These are phyloP conservation scores for Octodon degus DNA, from an alignment of 2,113 vertebrate species.

Conservation along the genomic window DNA sequence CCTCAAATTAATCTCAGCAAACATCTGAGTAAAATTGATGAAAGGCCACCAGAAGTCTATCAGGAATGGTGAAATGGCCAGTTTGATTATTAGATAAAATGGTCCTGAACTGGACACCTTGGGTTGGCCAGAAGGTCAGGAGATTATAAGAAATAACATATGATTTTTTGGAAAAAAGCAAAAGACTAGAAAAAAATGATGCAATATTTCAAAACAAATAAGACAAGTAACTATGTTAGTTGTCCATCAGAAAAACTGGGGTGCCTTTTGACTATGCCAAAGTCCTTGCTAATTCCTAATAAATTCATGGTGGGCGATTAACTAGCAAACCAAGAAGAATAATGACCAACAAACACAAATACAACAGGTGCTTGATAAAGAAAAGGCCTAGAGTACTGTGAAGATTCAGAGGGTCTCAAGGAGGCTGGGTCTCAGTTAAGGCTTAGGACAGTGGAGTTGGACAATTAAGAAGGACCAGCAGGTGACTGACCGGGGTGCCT, in stretches of 20 bases:
- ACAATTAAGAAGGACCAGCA: neutral
- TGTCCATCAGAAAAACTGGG: neutral
- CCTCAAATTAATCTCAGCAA: neutral
- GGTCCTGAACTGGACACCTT: neutral
- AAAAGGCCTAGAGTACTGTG: neutral
- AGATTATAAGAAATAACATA: neutral
- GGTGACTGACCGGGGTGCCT: accelerated
- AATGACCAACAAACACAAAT: neutral
- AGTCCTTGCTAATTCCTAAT: neutral
- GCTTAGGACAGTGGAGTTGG: too few relatives aligned
- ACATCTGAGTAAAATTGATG: neutral
- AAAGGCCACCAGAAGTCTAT: neutral
- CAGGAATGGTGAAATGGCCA: neutral
- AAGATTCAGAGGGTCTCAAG: neutral
- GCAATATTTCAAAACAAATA: neutral
- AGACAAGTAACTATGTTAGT: neutral
- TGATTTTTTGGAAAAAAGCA: neutral
- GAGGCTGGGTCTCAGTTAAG: neutral
- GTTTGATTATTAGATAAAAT: neutral
- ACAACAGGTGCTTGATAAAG: neutral
- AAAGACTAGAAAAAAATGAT: neutral
- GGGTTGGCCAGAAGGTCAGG: neutral
- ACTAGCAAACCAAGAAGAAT: neutral
- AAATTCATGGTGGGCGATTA: neutral
- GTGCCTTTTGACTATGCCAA: neutral